Evolutionary conservation across 2,888 invertebrate genomes (phyloP).

Genomic region (Operophtera brumata): DNA sequence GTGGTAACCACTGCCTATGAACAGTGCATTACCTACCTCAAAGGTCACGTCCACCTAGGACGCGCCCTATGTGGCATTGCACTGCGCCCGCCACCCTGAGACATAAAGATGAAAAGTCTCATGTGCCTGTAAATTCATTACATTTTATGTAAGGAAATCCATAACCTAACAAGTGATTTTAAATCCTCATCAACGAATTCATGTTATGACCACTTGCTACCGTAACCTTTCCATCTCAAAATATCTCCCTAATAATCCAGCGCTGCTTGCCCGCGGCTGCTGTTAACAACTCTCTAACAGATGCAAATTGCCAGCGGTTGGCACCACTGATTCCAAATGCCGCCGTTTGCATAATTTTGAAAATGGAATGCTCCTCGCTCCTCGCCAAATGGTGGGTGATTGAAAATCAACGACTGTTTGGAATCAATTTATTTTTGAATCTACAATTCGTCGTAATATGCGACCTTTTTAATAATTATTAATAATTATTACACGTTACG

Average conservation of each 20-base stretch:
- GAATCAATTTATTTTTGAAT: conserved; percentile 41
- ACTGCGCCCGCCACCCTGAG: too few relatives aligned
- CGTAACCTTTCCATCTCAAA: not conserved
- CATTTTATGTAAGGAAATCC: too few relatives aligned
- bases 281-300: conserved; percentile 70
- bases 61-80: too few relatives aligned
- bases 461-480: not conserved
- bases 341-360: conserved; percentile 73
- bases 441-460: not conserved
- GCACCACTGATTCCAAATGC: conserved; percentile 72
- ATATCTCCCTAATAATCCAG: conserved; percentile 29
- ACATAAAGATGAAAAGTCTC: too few relatives aligned
- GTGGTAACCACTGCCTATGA: too few relatives aligned
- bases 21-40: too few relatives aligned
- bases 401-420: conserved; percentile 57
- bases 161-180: too few relatives aligned
- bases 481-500: not conserved
- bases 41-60: too few relatives aligned
- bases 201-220: not conserved
- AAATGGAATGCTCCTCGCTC: conserved; percentile 57
- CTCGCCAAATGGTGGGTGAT: conserved; percentile 55
- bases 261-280: conserved; percentile 42
- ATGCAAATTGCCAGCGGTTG: conserved; percentile 77
- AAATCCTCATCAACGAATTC: too few relatives aligned
- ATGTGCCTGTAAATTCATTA: too few relatives aligned